Evolutionary conservation across 2,888 invertebrate species (phyloP).

Genomic region (Drosophila paucipuncta): DNA sequence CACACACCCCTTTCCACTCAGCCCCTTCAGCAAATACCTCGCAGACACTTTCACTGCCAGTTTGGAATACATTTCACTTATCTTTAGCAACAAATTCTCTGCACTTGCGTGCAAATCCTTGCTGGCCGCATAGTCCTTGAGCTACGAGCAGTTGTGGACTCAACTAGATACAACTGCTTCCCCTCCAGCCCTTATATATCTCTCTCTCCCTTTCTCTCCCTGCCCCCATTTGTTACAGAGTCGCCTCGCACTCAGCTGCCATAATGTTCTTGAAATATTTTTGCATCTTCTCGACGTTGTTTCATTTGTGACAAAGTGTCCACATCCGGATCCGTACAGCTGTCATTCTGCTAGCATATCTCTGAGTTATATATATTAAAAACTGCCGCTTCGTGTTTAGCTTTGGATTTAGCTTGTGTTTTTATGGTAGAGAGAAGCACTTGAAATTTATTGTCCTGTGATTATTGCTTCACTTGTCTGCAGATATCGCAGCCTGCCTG

Average conservation of each 20-base stretch:
- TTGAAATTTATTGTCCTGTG: conserved; percentile 70
- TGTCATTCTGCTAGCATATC: conserved; percentile 68
- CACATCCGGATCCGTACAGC: conserved; percentile 60
- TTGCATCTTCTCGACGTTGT: conserved; percentile 60
- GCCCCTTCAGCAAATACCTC: conserved; percentile 27
- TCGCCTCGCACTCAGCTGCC: conserved; percentile 26
- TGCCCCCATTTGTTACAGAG: not conserved
- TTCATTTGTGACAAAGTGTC: conserved; percentile 76
- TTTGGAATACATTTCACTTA: conserved; percentile 59
- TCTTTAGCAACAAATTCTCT: conserved; percentile 53
- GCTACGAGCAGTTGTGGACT: conserved; percentile 46
- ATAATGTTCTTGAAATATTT: conserved; percentile 68
- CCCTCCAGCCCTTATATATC: not conserved
- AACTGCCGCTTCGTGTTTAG: conserved; percentile 56
- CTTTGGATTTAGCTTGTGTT: not conserved
- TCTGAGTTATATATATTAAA: conserved; percentile 69
- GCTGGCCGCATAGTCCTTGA: conserved; percentile 63
- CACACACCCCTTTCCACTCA: not conserved
- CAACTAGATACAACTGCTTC: not conserved
- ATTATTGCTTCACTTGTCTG: conserved; percentile 78
- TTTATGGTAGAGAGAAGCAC: conserved; percentile 36
- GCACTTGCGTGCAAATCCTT: conserved; percentile 61
- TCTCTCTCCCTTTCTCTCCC: not conserved
- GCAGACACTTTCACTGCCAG: conserved; percentile 67
- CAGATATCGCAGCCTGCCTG: conserved; percentile 56